A percentile compares a stretch with the other conserved stretches of the same genome.
Evolutionary conservation across 2,888 invertebrate species (phyloP).

Genomic region (Abrostola triplasia): DNA sequence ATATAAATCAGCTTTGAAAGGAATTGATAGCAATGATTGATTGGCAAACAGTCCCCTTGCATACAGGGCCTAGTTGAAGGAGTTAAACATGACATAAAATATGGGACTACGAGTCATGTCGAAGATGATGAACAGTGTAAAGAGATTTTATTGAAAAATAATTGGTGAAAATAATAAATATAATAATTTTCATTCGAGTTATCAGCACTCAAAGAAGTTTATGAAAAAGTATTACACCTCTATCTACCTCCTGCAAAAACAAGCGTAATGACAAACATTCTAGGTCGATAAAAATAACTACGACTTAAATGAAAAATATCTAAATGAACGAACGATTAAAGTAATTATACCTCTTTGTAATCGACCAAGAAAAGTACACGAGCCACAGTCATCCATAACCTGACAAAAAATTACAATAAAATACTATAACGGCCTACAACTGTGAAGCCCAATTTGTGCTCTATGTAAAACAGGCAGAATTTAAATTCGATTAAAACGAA

Average conservation of each 20-base stretch:
- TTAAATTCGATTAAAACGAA: slow-evolving; percentile 42
- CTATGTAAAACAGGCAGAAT: slow-evolving; percentile 40
- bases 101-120: slow-evolving; percentile 11
- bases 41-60: slow-evolving; percentile 62
- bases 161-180: not conserved
- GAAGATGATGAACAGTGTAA: not conserved
- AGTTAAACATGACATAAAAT: slow-evolving; percentile 19
- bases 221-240: too few relatives aligned
- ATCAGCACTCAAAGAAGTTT: too few relatives aligned
- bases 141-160: not conserved
- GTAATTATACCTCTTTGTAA: slow-evolving; percentile 64
- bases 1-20: slow-evolving; percentile 75
- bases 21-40: slow-evolving; percentile 80
- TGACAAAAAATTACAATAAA: slow-evolving; percentile 31
- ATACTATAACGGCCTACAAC: slow-evolving; percentile 21
- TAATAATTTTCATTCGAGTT: too few relatives aligned
- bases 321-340: slow-evolving; percentile 45
- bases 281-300: not conserved
- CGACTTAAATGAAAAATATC: slow-evolving; percentile 39
- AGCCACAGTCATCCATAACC: slow-evolving; percentile 71
- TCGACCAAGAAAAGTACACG: slow-evolving; percentile 64
- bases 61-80: slow-evolving; percentile 48
- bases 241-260: too few relatives aligned
- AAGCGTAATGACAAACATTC: too few relatives aligned
- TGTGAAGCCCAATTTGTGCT: slow-evolving; percentile 16